Base-by-base conservation (phyloP, 1,140 invertebrate species). In the Sitodiplosis mosellana region DNA sequence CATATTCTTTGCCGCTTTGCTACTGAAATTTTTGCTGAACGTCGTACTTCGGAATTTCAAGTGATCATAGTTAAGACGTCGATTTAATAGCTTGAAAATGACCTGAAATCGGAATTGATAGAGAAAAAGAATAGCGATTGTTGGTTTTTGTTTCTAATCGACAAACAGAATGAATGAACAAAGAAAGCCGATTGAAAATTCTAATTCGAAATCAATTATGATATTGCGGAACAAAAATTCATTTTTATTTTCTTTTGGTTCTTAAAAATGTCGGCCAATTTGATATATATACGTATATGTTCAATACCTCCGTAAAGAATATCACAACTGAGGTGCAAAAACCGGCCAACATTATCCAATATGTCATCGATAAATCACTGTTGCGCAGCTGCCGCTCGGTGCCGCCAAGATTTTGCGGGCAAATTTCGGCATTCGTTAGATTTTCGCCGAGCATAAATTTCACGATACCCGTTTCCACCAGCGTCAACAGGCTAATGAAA, bases 341-440 rank as follows among this genome's bases (percentile, higher is more conserved):
- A 2, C 76, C 74, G 46, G 73, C 72, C 3, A 81, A 64, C 42
- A 81, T 69, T 5, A 75, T 67, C 45, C 69, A 63, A 50, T 87
- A 88, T 0, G 85, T 88, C 22, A 69, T 60, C 56, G 63, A 58
- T 1, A 64, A 48, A 52, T 78, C 75, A 2, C 67, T 67, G 54
- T 87, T 82, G 42, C 76, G 60, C 10, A 89, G 62, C 56, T 79
- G 77, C 2, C 83, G 68, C 53, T 88, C 85, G 36, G 76, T 83
- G n/a, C 76, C 83, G 44, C 77, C 79, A 33, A 87, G 65, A 63
- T 87, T 73, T 20, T 84, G 65, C 0, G 84, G 84, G 55, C 86
- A 89, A 41, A 87, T 80, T 51, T 76, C 73, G 0, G 78, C 77
- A 48, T 74, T 71, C 0, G 85, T 83, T 52, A 85, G 53, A 51